phyloP scores from a whole-genome alignment of 2,888 invertebrate species.

The Agrochola lychnidis region DNA sequence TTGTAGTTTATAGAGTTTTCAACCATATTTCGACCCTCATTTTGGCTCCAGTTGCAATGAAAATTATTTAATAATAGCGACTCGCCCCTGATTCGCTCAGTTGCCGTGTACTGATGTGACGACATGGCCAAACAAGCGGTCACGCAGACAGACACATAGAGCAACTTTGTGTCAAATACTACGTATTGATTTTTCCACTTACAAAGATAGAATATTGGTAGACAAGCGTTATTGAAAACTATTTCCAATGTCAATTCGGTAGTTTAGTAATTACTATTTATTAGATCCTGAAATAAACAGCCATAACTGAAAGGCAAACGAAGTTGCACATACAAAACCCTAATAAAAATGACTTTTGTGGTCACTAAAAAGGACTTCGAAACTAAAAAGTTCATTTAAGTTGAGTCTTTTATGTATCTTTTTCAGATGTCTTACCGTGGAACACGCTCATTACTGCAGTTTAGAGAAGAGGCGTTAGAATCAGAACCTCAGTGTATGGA shows the following conservation, averaged over 20 bases:
- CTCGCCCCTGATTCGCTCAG: no score
- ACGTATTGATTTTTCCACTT: neutral
- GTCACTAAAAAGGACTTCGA: neutral
- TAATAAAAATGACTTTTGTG: neutral
- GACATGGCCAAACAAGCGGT: neutral
- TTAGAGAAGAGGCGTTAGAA: constrained; percentile 43
- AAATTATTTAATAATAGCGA: neutral
- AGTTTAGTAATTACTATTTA: neutral
- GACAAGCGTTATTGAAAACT: neutral
- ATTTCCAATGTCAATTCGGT: neutral
- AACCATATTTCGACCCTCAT: neutral
- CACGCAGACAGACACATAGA: neutral
- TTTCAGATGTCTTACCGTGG: constrained; percentile 19
- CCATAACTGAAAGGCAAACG: neutral
- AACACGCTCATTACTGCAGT: constrained; percentile 57
- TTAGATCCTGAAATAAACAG: neutral
- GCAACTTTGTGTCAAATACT: neutral
- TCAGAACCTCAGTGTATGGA: constrained; percentile 72
- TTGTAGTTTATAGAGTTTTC: neutral
- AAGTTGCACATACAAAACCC: neutral
- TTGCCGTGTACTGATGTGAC: neutral
- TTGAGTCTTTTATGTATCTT: neutral
- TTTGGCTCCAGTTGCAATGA: neutral
- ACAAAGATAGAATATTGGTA: neutral
- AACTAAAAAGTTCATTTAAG: neutral